phyloP scores from a whole-genome alignment of 2,113 vertebrate genomes.

The Hipposideros armiger region DNA sequence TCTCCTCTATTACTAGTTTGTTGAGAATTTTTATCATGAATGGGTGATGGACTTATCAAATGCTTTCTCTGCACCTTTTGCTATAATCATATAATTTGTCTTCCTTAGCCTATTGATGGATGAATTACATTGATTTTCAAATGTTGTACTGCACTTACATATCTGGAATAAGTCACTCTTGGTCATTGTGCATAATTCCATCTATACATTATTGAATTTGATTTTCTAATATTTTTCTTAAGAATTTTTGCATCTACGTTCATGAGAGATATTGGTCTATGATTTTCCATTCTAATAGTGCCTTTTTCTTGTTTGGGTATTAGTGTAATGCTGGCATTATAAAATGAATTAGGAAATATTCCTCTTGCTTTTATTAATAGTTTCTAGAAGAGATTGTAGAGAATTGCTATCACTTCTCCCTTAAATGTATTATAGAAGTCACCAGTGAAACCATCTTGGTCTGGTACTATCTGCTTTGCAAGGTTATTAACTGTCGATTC shows the following conservation, averaged over 20 bases:
- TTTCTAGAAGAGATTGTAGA: background rate
- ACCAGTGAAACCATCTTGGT: background rate
- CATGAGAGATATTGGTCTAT: background rate
- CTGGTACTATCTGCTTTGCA: background rate
- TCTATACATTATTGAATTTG: background rate
- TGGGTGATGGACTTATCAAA: background rate
- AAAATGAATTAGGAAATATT: background rate
- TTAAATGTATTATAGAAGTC: background rate
- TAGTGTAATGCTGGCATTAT: background rate
- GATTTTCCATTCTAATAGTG: background rate
- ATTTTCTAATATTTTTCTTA: background rate
- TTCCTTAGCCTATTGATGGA: background rate
- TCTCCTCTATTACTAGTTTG: background rate
- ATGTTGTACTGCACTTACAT: background rate
- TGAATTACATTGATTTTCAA: background rate
- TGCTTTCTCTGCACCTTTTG: background rate
- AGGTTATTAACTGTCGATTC: background rate
- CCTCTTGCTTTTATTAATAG: background rate
- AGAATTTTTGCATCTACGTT: background rate
- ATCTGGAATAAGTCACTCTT: background rate
- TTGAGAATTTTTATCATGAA: background rate
- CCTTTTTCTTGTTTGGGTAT: background rate
- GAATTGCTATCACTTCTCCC: background rate
- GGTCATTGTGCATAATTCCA: background rate
- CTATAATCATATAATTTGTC: background rate